Evolutionary conservation across 92 coral and sea anemone species (phyloP).

Genomic region (Hydrozoanthus gracilis): DNA sequence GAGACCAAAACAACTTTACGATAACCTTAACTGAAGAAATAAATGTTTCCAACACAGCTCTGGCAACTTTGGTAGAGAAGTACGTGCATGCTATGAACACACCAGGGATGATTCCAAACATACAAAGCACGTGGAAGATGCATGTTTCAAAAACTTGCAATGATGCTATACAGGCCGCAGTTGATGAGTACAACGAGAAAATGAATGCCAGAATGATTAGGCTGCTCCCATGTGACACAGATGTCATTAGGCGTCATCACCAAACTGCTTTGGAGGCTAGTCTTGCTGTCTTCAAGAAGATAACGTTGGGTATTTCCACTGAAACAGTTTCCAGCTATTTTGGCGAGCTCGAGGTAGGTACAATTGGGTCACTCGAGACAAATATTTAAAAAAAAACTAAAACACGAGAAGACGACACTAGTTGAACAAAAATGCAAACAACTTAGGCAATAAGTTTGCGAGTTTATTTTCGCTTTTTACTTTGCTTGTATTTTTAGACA

Average conservation of each 20-base stretch:
- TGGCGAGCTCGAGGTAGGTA: constrained; percentile 65
- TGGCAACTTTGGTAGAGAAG: constrained; percentile 70
- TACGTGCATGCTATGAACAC: constrained; percentile 81
- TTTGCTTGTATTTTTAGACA: too few species aligned
- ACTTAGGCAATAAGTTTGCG: too few species aligned
- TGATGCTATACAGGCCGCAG: constrained; percentile 46
- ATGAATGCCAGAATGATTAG: constrained; percentile 57
- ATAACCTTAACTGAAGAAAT: neutral
- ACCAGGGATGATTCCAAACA: constrained; percentile 82
- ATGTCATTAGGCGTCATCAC: constrained; percentile 57
- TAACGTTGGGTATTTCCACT: constrained; percentile 56
- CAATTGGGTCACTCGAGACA: neutral
- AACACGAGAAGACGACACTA: too few species aligned
- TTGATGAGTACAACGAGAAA: constrained; percentile 36
- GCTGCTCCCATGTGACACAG: constrained; percentile 69
- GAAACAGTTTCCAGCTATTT: constrained; percentile 55
- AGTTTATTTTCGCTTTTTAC: too few species aligned
- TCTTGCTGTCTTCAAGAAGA: constrained; percentile 44
- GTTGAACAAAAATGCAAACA: too few species aligned
- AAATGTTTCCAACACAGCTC: constrained; percentile 48
- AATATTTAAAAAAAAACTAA: too few species aligned
- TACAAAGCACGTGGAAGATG: constrained; percentile 77
- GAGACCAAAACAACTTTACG: neutral
- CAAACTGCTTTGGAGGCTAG: constrained; percentile 47
- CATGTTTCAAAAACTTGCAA: constrained; percentile 65